Base-by-base conservation (phyloP, 2,888 invertebrate species). In the Stenolophus ochropezus region DNA sequence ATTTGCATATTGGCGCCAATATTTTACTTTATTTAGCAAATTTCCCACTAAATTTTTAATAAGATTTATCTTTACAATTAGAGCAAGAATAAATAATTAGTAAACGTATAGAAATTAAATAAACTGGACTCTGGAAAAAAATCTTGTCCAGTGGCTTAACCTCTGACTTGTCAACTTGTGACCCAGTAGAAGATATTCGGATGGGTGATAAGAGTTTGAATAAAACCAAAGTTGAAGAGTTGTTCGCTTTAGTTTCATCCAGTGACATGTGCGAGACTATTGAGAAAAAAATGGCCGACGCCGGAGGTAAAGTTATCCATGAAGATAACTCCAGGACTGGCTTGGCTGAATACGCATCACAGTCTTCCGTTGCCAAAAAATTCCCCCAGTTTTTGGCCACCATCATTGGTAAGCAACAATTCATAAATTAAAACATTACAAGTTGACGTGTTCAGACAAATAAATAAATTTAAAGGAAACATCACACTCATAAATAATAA, bases 361-460 rank as follows among this genome's bases (percentile, higher is more conserved):
- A 85, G 42, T 56, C 61, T 6, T 71, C 65, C 42, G 73, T 82
- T 6, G 82, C 83, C 4, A 85, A 84, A 58, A 87, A 85, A 82
- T 83, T 85, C 58, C 85, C 87, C 14, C 88, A 88, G 82, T 87
- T 86, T 82, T 73, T 87, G 20, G 87, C 86, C 14, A 85, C 87
- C 14, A 65, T 79, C 16, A 82, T 83, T 21, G 82, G 83, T 83
- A 83, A 82, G 53, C 25, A 53, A 16, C 3, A 61, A n/a, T n/a
- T n/a, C n/a, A n/a, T n/a, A n/a, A n/a, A n/a, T n/a, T n/a, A n/a
- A n/a, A n/a, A n/a, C n/a, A n/a, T n/a, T n/a, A n/a, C n/a, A n/a
- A n/a, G n/a, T n/a, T n/a, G n/a, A n/a, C n/a, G n/a, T n/a, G n/a
- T n/a, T n/a, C n/a, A n/a, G n/a, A n/a, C n/a, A n/a, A n/a, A n/a